A percentile compares a stretch with the other conserved stretches of the same genome.
Evolutionary conservation across 1,140 invertebrate species (phyloP).

Genomic region (Hesperophylax magnus): DNA sequence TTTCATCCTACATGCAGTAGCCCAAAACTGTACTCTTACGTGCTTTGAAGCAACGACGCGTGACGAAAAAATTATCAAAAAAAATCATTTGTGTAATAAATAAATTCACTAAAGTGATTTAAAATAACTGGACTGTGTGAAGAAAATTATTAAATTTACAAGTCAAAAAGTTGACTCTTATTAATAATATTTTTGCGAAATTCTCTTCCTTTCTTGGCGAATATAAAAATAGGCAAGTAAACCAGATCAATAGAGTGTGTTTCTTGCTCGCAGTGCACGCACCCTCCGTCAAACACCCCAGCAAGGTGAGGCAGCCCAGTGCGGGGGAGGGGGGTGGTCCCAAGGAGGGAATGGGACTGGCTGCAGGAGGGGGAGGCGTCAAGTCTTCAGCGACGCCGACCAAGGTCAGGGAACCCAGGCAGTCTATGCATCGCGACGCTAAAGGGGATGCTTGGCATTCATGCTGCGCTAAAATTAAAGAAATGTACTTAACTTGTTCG

Average conservation of each 20-base stretch:
- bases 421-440: slow-evolving; percentile 16
- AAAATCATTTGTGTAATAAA: no score
- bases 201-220: no score
- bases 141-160: no score
- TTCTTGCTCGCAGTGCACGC: slow-evolving; percentile 2
- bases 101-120: no score
- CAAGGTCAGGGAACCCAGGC: slow-evolving; percentile 20
- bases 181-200: background rate
- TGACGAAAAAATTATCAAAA: no score
- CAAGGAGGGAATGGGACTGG: background rate
- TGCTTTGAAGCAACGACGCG: no score
- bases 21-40: no score
- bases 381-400: slow-evolving; percentile 6
- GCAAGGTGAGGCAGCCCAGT: background rate
- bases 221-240: background rate
- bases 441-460: no score
- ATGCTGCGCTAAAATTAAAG: no score
- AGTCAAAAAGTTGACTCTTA: background rate
- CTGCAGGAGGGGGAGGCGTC: background rate
- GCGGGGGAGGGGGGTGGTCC: background rate
- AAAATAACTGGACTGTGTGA: background rate
- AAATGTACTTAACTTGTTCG: no score
- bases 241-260: slow-evolving; percentile 13
- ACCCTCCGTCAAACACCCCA: background rate
- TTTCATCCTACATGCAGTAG: no score